A percentile compares a stretch with the other conserved stretches of the same genome.
These are phyloP conservation scores for Daboia siamensis DNA, from an alignment of 2,113 vertebrate genomes.

Conservation along the genomic window DNA sequence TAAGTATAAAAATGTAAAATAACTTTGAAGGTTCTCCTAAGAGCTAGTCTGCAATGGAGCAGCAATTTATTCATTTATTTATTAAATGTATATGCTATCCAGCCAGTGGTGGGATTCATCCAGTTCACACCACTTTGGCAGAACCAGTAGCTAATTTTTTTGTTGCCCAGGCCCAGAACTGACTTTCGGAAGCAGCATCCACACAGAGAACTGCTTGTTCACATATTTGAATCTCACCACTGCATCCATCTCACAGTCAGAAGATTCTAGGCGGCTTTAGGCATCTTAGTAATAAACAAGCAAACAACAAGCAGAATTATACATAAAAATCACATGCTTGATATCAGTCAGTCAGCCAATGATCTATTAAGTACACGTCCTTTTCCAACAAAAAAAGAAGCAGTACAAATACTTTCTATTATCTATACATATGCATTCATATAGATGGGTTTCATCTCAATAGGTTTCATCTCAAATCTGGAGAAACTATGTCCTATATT, in stretches of 20 bases:
- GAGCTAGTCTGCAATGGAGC: neutral
- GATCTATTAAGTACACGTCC: neutral
- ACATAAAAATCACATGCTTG: neutral
- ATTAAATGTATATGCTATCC: neutral
- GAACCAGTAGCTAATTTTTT: too few relatives aligned
- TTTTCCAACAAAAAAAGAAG: neutral
- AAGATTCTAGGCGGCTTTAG: neutral
- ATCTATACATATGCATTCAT: neutral
- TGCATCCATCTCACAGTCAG: neutral
- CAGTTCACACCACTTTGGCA: too few relatives aligned
- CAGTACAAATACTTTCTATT: neutral
- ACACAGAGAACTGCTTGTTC: too few relatives aligned
- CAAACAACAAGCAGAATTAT: neutral
- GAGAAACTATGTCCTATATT: neutral
- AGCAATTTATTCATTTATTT: neutral
- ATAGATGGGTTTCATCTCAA: neutral
- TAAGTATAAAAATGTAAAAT: slow-evolving; percentile 10
- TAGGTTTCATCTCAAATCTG: neutral
- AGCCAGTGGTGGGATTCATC: too few relatives aligned
- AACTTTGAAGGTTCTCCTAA: neutral
- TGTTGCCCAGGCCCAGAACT: too few relatives aligned
- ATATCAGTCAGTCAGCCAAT: neutral
- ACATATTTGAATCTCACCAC: too few relatives aligned
- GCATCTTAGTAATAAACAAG: neutral
- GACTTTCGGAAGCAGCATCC: too few relatives aligned